phyloP scores from a whole-genome alignment of 2,888 invertebrate genomes.

The Lasioglossum pauxillum region DNA sequence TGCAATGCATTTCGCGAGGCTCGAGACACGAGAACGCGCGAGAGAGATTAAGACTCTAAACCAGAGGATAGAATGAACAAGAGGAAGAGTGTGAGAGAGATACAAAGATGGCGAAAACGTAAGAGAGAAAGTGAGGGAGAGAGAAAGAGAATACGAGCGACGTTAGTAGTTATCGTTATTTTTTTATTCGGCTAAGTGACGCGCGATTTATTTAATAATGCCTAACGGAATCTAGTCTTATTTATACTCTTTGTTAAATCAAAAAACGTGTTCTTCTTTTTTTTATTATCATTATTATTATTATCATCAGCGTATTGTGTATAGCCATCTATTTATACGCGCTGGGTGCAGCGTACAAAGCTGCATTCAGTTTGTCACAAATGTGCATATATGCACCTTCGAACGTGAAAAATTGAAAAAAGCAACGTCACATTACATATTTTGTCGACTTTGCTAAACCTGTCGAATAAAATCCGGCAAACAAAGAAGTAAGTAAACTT shows the following conservation, averaged over 20 bases:
- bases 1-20: constrained; percentile 51
- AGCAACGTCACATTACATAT: background rate
- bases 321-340: constrained; percentile 52
- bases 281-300: constrained; percentile 21
- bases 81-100: background rate
- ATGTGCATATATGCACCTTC: background rate
- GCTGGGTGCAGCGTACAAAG: background rate
- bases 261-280: constrained; percentile 58
- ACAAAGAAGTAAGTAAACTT: background rate
- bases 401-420: background rate
- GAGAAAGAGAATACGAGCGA: background rate
- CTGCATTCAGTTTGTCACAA: background rate
- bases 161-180: constrained; percentile 23
- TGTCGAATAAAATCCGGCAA: background rate
- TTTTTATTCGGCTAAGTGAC: constrained; percentile 7
- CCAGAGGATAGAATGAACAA: background rate
- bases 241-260: constrained; percentile 75
- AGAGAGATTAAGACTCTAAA: constrained; percentile 10
- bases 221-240: constrained; percentile 78
- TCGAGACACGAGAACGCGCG: background rate
- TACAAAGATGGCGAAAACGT: background rate
- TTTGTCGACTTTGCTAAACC: too few relatives aligned
- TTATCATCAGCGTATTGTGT: constrained; percentile 37
- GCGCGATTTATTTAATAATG: constrained; percentile 63
- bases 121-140: background rate